Evolutionary conservation across 2,888 invertebrate species (phyloP).

Genomic region (Listrodromus nycthemerus): DNA sequence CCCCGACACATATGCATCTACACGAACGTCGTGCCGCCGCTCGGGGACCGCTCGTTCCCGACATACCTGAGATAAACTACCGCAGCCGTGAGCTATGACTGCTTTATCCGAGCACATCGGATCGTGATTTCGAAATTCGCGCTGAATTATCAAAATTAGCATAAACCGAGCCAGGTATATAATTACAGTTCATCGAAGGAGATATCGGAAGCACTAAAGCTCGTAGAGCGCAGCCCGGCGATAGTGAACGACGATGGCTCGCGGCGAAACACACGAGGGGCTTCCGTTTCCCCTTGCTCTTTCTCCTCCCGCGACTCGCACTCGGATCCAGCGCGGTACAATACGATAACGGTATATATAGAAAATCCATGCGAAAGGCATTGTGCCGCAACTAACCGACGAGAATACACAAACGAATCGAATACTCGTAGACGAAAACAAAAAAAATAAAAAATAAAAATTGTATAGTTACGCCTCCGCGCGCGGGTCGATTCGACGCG

Average conservation of each 20-base stretch:
- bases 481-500: constrained; percentile 37
- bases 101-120: constrained; percentile 23
- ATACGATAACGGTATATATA: constrained; percentile 19
- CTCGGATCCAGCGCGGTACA: constrained; percentile 16
- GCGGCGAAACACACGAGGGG: constrained; percentile 66
- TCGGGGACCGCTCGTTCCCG: not conserved
- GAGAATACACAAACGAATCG: constrained; percentile 29
- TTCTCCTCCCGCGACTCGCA: constrained; percentile 62
- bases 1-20: constrained; percentile 26
- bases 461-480: constrained; percentile 7
- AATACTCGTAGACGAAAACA: not conserved
- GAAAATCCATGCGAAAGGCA: constrained; percentile 14
- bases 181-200: constrained; percentile 8
- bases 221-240: not conserved
- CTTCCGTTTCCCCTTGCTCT: constrained; percentile 70
- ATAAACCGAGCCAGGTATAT: not conserved
- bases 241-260: not conserved
- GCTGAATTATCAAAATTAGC: constrained; percentile 23
- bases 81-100: constrained; percentile 6
- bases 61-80: not conserved
- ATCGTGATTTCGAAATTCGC: constrained; percentile 20
- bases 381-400: constrained; percentile 12
- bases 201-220: constrained; percentile 27
- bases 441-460: not conserved
- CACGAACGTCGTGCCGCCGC: not conserved